Evolutionary conservation across 2,113 vertebrate genomes (phyloP).

Genomic region (Lophura nycthemera): DNA sequence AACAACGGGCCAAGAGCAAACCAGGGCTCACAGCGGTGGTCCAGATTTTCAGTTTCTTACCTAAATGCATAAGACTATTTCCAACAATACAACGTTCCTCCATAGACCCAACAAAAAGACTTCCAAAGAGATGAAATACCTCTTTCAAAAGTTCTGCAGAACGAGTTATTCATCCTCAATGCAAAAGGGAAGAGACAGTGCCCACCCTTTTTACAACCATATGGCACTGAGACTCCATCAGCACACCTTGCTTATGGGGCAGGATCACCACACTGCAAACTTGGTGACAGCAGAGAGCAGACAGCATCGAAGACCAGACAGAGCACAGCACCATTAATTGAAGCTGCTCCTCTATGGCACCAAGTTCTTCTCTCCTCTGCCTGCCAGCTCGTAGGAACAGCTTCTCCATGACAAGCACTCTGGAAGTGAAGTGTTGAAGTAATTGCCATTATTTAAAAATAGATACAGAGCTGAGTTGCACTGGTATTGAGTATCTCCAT

Average conservation of each 20-base stretch:
- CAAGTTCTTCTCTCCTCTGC: neutral
- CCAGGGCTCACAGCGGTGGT: no score
- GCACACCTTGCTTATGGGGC: neutral
- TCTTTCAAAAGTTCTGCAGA: neutral
- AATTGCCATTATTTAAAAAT: neutral
- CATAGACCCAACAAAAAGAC: neutral
- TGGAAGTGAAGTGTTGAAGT: neutral
- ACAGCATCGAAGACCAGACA: neutral
- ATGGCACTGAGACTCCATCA: neutral
- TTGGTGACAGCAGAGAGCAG: neutral
- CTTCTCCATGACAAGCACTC: neutral
- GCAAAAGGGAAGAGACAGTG: neutral
- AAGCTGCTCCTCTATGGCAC: neutral
- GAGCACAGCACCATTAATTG: neutral
- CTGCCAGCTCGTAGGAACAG: neutral
- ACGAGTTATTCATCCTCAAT: neutral
- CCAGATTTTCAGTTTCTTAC: neutral
- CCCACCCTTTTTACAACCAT: neutral
- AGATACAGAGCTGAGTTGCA: neutral
- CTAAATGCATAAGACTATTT: neutral
- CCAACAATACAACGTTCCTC: neutral
- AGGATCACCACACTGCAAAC: neutral
- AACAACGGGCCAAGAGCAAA: neutral
- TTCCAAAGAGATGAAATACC: neutral
- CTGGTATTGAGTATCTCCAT: neutral